Percentiles rank a stretch among this genome's conserved stretches.
These are phyloP conservation scores for Andricus grossulariae DNA, from an alignment of 1,140 invertebrate species.

Conservation along the genomic window DNA sequence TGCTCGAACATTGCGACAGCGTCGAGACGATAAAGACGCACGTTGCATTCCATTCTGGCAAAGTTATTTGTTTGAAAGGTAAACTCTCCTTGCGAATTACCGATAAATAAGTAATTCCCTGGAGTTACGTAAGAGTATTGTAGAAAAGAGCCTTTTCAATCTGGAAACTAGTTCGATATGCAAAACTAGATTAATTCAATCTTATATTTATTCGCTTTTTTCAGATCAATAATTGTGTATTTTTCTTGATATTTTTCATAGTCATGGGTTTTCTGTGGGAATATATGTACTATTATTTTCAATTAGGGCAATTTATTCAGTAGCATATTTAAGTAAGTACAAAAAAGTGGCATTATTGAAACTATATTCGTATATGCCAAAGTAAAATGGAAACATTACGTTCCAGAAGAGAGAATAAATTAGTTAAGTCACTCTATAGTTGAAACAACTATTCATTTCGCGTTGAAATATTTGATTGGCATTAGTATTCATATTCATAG, in stretches of 20 bases:
- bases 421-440: slow-evolving; percentile 19
- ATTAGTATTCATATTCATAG: slow-evolving; percentile 17
- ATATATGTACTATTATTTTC: not conserved
- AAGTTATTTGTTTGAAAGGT: slow-evolving; percentile 20
- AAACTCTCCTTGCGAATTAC: not conserved
- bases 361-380: slow-evolving; percentile 10
- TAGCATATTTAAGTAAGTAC: not conserved
- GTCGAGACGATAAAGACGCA: slow-evolving; percentile 15
- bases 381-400: slow-evolving; percentile 18
- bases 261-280: too few relatives aligned
- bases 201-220: too few relatives aligned
- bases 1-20: slow-evolving; percentile 19
- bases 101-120: slow-evolving; percentile 6
- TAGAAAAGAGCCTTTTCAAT: not conserved
- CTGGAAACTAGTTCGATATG: too few relatives aligned
- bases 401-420: slow-evolving; percentile 10
- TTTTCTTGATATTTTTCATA: too few relatives aligned
- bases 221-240: too few relatives aligned
- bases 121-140: not conserved
- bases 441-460: slow-evolving; percentile 22
- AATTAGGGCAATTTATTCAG: slow-evolving; percentile 4
- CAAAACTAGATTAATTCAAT: too few relatives aligned
- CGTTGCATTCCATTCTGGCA: slow-evolving; percentile 17
- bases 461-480: slow-evolving; percentile 23
- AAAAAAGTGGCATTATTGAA: not conserved